Evolutionary conservation across 2,888 invertebrate genomes (phyloP), one percentile per base, ranked within the genome.

Genomic region (Gonocerus acuteangulatus): DNA sequence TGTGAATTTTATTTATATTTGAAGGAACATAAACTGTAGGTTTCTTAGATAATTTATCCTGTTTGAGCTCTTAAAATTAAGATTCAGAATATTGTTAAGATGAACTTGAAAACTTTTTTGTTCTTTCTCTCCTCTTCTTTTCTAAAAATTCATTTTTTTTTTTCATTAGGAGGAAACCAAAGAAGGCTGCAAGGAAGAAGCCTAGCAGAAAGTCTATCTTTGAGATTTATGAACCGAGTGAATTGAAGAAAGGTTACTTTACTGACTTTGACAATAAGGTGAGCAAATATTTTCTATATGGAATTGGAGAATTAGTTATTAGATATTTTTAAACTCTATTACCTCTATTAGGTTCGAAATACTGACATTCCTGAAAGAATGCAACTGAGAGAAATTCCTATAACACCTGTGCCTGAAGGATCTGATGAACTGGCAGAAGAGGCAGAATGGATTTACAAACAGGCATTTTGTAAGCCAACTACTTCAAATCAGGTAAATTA

Each of bases 401-500:
- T 95, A 2, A 88, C 87, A 0, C 75, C 89, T 0, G 89, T 89
- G 0, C 80, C 85, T 0, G 89, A 91, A 71, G 88, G 86, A 63
- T 89, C 89, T 13, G 84, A 84, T 0, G 97, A 99, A 73, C 73
- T 97, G 42, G 89, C 93, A 57, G 88, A 91, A 59, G 99, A 99
- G 73, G 90, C 97, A 0, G 89, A 94, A 69, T 99, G 99, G 99
- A 95, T 99, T 67, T 95, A 92, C 74, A 89, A 89, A 69, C 89
- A 90, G 72, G 95, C 93, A 0, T 97, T 97, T 77, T 82, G 85
- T 68, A 88, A 87, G 68, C 82, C 86, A 0, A 81, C 89, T 0
- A 84, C 94, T 1, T 91, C 94, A 0, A 82, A 84, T 64, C 90
- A 92, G 75, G 87, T 75, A 60, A 51, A 51, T 60, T 13, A 9